phyloP scores from a whole-genome alignment of 2,113 vertebrate species.

The Caloenas nicobarica region DNA sequence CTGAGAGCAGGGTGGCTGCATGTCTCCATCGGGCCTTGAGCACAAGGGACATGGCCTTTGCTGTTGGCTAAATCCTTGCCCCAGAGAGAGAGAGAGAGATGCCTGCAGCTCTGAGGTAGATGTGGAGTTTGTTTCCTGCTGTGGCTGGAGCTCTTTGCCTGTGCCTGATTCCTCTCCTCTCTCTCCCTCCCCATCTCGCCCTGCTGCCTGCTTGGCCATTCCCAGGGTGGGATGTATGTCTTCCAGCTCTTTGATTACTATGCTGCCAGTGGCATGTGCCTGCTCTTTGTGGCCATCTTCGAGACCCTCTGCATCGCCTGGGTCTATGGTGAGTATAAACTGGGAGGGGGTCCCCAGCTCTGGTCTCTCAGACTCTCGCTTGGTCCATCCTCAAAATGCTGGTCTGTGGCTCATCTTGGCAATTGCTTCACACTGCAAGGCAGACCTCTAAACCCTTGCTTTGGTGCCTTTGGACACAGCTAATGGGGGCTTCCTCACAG shows the following conservation, averaged over 20 bases:
- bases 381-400: neutral
- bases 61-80: neutral
- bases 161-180: constrained; percentile 12
- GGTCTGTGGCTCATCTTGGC: neutral
- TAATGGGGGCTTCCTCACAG: neutral
- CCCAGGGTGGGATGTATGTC: constrained; percentile 97
- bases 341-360: neutral
- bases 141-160: neutral
- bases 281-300: constrained; percentile 95
- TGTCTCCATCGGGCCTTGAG: neutral
- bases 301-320: constrained; percentile 92
- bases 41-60: neutral
- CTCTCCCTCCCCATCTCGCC: neutral
- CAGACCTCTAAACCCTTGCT: neutral
- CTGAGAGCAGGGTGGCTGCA: neutral
- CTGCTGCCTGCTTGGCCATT: neutral
- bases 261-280: constrained; percentile 95
- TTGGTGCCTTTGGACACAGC: neutral
- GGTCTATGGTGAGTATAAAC: constrained; percentile 89
- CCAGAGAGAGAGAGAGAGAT: neutral
- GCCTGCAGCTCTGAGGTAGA: neutral
- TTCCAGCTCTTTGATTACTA: constrained; percentile 99
- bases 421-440: neutral
- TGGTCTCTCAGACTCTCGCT: neutral
- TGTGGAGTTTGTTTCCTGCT: neutral